Conservation (phyloP, 2,888 invertebrate species). For the Chrysotoxum bicinctum region DNA sequence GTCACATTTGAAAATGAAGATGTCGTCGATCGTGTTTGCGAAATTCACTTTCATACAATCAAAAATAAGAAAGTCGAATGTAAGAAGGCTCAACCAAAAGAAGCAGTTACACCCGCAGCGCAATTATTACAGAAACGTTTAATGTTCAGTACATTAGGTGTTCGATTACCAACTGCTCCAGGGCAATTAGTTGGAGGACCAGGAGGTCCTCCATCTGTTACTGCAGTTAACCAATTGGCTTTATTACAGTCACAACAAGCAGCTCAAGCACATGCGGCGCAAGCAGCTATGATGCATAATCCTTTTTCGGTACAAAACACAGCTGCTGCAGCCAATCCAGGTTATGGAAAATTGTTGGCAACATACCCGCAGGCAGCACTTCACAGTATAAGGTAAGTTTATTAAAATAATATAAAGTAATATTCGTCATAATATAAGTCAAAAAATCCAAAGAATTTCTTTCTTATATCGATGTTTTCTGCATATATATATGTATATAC, state of each 20-base stretch:
- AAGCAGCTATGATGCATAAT: slow-evolving; percentile 82
- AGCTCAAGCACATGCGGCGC: slow-evolving; percentile 76
- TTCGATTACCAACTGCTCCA: slow-evolving; percentile 85
- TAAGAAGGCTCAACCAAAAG: slow-evolving; percentile 95
- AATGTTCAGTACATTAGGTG: slow-evolving; percentile 86
- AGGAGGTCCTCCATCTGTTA: slow-evolving; percentile 79
- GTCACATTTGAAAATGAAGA: slow-evolving; percentile 96
- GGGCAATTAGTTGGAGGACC: slow-evolving; percentile 81
- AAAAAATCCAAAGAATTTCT: too few relatives aligned
- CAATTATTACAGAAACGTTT: slow-evolving; percentile 87
- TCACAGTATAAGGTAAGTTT: slow-evolving; percentile 80
- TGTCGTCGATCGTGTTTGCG: slow-evolving; percentile 95
- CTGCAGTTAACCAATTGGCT: slow-evolving; percentile 84
- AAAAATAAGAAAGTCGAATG: slow-evolving; percentile 96
- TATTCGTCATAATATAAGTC: too few relatives aligned
- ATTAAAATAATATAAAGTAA: background rate
- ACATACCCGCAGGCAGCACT: slow-evolving; percentile 84
- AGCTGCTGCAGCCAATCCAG: slow-evolving; percentile 84
- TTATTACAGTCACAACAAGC: slow-evolving; percentile 83
- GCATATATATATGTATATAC: too few relatives aligned
- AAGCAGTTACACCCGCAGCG: slow-evolving; percentile 90
- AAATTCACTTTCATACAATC: slow-evolving; percentile 95
- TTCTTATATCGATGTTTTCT: too few relatives aligned
- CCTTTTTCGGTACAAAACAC: slow-evolving; percentile 84
- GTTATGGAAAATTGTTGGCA: slow-evolving; percentile 86